These are phyloP conservation scores for Brenthis hecate DNA, from an alignment of 2,888 invertebrate genomes.

Conservation along the genomic window DNA sequence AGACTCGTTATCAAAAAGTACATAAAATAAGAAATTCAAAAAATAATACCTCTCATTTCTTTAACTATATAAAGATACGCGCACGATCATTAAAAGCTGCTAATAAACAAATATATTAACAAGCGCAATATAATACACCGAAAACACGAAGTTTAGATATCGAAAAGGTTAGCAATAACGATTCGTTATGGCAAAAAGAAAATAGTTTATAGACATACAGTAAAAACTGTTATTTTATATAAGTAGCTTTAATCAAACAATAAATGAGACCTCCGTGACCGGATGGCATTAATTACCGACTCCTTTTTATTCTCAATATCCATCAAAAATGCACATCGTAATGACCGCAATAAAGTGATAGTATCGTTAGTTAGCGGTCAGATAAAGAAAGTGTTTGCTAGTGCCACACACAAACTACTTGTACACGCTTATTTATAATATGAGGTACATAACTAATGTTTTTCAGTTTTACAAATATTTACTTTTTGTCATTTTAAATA, in stretches of 20 bases:
- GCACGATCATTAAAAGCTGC: too few species aligned
- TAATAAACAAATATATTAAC: not conserved
- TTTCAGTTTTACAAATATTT: not conserved
- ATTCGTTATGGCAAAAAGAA: conserved; percentile 18
- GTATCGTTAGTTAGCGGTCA: conserved; percentile 50
- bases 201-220: conserved; percentile 9
- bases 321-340: conserved; percentile 78
- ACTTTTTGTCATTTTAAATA: too few species aligned
- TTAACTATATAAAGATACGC: too few species aligned
- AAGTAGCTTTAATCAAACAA: conserved; percentile 39
- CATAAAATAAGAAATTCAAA: too few species aligned
- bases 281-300: conserved; percentile 71
- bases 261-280: conserved; percentile 77
- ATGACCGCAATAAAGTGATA: conserved; percentile 62
- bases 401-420: conserved; percentile 4
- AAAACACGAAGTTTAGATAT: not conserved
- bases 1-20: too few species aligned
- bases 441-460: not conserved
- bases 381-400: conserved; percentile 12
- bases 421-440: too few species aligned
- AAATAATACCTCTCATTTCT: too few species aligned
- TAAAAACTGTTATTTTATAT: conserved; percentile 23
- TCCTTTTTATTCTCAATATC: conserved; percentile 48
- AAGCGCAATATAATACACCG: not conserved
- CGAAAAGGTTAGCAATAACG: not conserved